phyloP scores from a whole-genome alignment of 1,140 invertebrate genomes.

The Pseudachorutes palmiensis region DNA sequence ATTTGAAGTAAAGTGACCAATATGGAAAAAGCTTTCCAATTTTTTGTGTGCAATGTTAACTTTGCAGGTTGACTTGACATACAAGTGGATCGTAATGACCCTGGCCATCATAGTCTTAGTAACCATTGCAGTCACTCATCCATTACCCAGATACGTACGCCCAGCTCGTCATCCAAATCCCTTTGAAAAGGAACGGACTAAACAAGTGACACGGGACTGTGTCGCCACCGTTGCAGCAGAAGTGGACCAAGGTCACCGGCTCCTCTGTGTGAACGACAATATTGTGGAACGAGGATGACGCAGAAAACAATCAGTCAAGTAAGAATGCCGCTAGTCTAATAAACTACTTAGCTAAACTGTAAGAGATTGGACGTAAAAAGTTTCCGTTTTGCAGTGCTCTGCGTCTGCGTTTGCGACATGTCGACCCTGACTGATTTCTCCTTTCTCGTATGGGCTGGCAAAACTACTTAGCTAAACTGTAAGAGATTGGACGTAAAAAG shows the following conservation, averaged over 20 bases:
- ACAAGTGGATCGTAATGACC: slow-evolving; percentile 18
- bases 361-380: no score
- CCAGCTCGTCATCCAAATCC: not conserved
- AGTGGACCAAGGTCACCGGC: not conserved
- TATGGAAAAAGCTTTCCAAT: no score
- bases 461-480: no score
- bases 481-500: no score
- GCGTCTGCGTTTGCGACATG: slow-evolving; percentile 26
- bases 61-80: not conserved
- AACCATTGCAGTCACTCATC: not conserved
- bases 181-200: not conserved
- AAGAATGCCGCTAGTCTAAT: no score
- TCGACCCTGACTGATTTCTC: slow-evolving; percentile 19
- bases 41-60: not conserved
- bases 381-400: no score
- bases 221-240: not conserved
- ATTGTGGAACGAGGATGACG: no score
- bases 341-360: no score
- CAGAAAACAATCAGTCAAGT: no score
- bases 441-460: slow-evolving; percentile 24
- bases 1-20: no score
- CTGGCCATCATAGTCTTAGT: slow-evolving; percentile 14
- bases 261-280: no score
- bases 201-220: slow-evolving; percentile 1
- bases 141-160: slow-evolving; percentile 5